These are phyloP conservation scores for Phortica magna DNA, from an alignment of 2,888 invertebrate species.

Conservation along the genomic window DNA sequence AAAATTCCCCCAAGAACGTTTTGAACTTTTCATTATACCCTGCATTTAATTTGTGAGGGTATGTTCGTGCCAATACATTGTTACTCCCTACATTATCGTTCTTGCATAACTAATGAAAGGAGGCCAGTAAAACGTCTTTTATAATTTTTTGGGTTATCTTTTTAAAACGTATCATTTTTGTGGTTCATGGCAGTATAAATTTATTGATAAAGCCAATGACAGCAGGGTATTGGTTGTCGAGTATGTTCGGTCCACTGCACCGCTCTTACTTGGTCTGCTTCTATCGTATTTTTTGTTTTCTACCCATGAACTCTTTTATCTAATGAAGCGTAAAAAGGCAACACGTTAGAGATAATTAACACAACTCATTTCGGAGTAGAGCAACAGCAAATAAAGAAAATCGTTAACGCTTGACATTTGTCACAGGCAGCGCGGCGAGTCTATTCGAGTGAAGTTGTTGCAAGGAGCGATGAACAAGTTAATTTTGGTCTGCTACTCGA, in stretches of 20 bases:
- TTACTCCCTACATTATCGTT: too few relatives aligned
- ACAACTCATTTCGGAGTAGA: slow-evolving; percentile 24
- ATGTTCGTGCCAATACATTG: too few relatives aligned
- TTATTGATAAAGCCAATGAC: too few relatives aligned
- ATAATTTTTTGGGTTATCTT: too few relatives aligned
- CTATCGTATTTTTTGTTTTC: not conserved
- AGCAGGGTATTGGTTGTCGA: too few relatives aligned
- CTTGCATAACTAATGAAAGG: too few relatives aligned
- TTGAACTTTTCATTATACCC: too few relatives aligned
- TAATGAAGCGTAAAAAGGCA: slow-evolving; percentile 34
- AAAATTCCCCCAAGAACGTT: not conserved
- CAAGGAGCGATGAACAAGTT: slow-evolving; percentile 20
- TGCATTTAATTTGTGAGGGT: too few relatives aligned
- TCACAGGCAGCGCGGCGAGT: not conserved
- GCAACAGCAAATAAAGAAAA: slow-evolving; percentile 7
- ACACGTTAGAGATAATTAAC: slow-evolving; percentile 33
- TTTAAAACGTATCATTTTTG: slow-evolving; percentile 17
- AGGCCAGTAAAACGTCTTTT: too few relatives aligned
- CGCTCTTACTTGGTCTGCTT: not conserved
- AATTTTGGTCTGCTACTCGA: slow-evolving; percentile 6
- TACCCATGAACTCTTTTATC: slow-evolving; percentile 12
- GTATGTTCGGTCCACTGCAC: too few relatives aligned
- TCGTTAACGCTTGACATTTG: slow-evolving; percentile 31
- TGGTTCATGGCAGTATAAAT: too few relatives aligned
- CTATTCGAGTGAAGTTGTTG: not conserved